Evolutionary conservation across 2,113 vertebrate species (phyloP).

Genomic region (Solenodon paradoxus): DNA sequence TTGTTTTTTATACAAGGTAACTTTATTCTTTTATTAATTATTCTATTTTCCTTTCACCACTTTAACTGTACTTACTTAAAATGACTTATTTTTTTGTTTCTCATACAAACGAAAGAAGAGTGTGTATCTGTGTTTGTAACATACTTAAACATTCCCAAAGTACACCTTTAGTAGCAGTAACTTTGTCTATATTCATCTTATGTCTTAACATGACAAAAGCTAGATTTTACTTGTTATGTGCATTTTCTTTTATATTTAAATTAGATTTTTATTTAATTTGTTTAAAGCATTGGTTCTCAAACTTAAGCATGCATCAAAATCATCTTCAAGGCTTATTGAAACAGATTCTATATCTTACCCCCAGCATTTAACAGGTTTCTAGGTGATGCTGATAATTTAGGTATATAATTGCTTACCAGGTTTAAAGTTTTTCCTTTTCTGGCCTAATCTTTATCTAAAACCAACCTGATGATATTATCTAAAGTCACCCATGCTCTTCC

Average conservation of each 20-base stretch:
- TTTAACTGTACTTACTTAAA: constrained; percentile 16
- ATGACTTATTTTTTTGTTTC: constrained; percentile 13
- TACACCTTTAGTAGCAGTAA: neutral
- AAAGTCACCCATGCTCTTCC: too few species aligned
- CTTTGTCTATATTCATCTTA: neutral
- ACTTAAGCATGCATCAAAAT: neutral
- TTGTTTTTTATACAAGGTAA: neutral
- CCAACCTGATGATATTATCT: neutral
- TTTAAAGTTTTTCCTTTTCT: constrained; percentile 11
- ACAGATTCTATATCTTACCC: neutral
- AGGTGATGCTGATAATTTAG: neutral
- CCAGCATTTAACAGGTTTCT: neutral
- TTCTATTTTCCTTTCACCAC: neutral
- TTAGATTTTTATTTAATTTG: constrained; percentile 15
- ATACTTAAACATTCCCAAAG: neutral
- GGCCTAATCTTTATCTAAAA: neutral
- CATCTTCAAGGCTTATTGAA: neutral
- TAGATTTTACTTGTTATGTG: constrained; percentile 1
- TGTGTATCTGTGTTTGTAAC: neutral
- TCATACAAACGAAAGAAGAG: neutral
- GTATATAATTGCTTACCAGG: too few species aligned
- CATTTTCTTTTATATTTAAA: neutral
- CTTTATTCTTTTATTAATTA: constrained; percentile 27
- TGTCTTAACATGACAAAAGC: neutral
- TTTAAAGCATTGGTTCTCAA: neutral